A percentile compares a stretch with the other conserved stretches of the same genome.
phyloP scores from a whole-genome alignment of 2,888 invertebrate species.

The Saturnia japonica region DNA sequence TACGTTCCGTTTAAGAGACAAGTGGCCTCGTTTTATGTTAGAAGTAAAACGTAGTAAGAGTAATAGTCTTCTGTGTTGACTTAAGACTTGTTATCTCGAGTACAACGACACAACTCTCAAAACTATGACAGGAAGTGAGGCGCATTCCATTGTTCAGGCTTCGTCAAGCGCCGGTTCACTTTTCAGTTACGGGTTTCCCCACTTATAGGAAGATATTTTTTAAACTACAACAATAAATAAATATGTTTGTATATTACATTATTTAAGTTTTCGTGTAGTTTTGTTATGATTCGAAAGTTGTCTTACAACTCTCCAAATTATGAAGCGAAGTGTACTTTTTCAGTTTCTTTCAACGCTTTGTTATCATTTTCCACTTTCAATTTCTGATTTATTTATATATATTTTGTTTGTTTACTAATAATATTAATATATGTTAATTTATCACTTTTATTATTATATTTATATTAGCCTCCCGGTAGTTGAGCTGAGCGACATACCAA shows the following conservation, averaged over 20 bases:
- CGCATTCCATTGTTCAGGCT: slow-evolving; percentile 72
- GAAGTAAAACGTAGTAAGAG: slow-evolving; percentile 51
- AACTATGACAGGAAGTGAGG: slow-evolving; percentile 74
- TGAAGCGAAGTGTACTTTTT: not conserved
- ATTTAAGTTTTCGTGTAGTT: not conserved
- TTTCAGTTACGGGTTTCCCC: slow-evolving; percentile 25
- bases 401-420: not conserved
- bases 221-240: not conserved
- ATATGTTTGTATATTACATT: slow-evolving; percentile 8
- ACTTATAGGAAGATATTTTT: not conserved
- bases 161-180: slow-evolving; percentile 45
- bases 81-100: slow-evolving; percentile 54
- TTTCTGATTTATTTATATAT: not conserved
- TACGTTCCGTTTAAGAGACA: slow-evolving; percentile 61
- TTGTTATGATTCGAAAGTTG: not conserved
- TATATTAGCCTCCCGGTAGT: too few relatives aligned
- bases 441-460: not conserved
- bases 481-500: too few relatives aligned
- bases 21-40: slow-evolving; percentile 56
- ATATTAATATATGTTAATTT: not conserved
- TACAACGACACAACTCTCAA: slow-evolving; percentile 55
- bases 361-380: not conserved
- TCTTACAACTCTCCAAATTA: slow-evolving; percentile 7
- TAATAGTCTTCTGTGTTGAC: slow-evolving; percentile 44
- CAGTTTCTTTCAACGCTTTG: not conserved